Evolutionary conservation across 2,888 invertebrate species (phyloP).

Genomic region (Drosophila algonquin): DNA sequence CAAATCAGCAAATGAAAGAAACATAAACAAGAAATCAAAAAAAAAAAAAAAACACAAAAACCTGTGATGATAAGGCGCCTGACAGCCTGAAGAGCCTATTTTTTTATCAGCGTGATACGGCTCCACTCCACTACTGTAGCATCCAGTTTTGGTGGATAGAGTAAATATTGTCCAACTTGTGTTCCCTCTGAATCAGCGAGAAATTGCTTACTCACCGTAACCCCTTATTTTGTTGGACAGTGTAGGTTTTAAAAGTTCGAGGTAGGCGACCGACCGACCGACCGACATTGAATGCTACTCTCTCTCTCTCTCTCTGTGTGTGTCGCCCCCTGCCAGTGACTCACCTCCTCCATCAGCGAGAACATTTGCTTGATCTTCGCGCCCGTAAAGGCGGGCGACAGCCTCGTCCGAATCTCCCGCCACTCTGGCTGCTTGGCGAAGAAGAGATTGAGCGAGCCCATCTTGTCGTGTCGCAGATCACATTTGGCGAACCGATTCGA

Average conservation of each 20-base stretch:
- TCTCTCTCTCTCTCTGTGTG: neutral
- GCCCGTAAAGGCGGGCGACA: constrained; percentile 84
- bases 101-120: neutral
- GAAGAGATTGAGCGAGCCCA: constrained; percentile 84
- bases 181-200: neutral
- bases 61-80: neutral
- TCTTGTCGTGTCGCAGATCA: constrained; percentile 80
- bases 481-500: constrained; percentile 78
- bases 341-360: constrained; percentile 81
- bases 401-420: constrained; percentile 83
- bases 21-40: neutral
- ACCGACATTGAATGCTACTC: neutral
- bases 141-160: neutral
- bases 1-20: neutral
- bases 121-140: neutral
- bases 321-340: constrained; percentile 18
- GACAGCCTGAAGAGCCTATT: neutral
- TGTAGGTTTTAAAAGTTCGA: neutral
- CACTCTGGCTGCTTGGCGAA: constrained; percentile 84
- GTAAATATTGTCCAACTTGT: neutral
- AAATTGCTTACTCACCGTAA: neutral
- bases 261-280: constrained; percentile 3
- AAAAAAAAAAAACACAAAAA: neutral
- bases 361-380: constrained; percentile 84
- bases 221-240: neutral